phyloP scores from a whole-genome alignment of 2,797 vertebrate genomes.

The Margarornis squamiger region DNA sequence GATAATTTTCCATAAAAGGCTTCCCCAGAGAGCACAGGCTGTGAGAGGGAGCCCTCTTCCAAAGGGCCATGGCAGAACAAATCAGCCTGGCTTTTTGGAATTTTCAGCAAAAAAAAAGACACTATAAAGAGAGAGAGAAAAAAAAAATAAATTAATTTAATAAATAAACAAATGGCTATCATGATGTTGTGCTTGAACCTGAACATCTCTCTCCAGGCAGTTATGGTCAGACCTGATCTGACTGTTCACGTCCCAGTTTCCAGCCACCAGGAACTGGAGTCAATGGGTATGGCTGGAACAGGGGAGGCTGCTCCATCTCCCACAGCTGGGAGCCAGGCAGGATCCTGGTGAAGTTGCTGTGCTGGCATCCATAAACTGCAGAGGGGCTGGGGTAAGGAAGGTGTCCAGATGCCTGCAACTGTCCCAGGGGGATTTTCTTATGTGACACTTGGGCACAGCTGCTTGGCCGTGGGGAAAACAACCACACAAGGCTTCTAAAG shows the following conservation, averaged over 20 bases:
- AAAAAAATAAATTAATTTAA: not conserved
- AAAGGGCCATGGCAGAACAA: rapidly evolving
- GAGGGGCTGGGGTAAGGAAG: not conserved
- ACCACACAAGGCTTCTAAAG: not conserved
- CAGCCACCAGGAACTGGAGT: not conserved
- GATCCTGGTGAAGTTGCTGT: not conserved
- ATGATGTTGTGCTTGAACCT: rapidly evolving
- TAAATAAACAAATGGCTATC: not conserved
- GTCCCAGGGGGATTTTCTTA: not conserved
- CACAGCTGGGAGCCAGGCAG: not conserved
- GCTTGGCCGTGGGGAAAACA: rapidly evolving
- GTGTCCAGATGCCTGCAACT: not conserved
- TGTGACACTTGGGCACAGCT: rapidly evolving
- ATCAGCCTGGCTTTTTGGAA: not conserved
- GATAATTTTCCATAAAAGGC: not conserved
- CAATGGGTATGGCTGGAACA: rapidly evolving
- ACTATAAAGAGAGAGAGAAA: not conserved
- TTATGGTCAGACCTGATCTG: not conserved
- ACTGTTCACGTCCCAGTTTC: not conserved
- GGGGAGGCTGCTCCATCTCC: not conserved
- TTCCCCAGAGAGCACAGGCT: not conserved
- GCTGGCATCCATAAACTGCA: not conserved
- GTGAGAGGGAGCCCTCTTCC: not conserved
- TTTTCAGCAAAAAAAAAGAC: not conserved
- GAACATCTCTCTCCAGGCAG: not conserved